These are phyloP conservation scores for Phrixothrix hirtus DNA, from an alignment of 2,888 invertebrate species.

Conservation along the genomic window DNA sequence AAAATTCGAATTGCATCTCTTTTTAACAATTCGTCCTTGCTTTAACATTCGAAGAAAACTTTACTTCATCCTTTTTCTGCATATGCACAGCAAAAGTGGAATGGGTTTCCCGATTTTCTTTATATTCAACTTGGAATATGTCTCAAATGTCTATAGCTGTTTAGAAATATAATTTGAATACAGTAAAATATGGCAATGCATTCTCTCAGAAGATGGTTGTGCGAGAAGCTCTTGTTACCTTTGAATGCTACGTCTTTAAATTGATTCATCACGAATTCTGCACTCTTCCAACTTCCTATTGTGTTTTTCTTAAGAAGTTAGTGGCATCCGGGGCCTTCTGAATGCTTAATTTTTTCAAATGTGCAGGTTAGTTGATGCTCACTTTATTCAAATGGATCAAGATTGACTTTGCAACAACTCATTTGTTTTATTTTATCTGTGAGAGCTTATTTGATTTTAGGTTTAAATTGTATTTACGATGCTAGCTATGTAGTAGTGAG, in stretches of 20 bases:
- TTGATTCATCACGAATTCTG: conserved; percentile 2
- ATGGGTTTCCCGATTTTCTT: conserved; percentile 26
- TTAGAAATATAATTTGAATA: conserved; percentile 40
- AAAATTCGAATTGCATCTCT: conserved; percentile 7
- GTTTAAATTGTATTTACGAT: no score
- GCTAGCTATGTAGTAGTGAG: no score
- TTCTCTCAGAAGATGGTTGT: conserved; percentile 14
- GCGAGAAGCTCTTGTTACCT: neutral
- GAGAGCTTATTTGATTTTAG: no score
- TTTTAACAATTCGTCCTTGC: conserved; percentile 7
- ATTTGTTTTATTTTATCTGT: no score
- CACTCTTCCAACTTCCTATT: conserved; percentile 6
- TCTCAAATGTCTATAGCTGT: conserved; percentile 42
- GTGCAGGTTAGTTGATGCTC: conserved; percentile 4
- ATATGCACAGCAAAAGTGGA: conserved; percentile 13
- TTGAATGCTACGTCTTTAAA: neutral
- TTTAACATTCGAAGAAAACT: conserved; percentile 6
- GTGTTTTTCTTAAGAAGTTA: conserved; percentile 10
- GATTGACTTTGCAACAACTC: neutral
- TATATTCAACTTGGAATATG: conserved; percentile 38
- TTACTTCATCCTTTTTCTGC: conserved; percentile 15
- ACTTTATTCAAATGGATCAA: conserved; percentile 6
- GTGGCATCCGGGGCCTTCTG: conserved; percentile 2
- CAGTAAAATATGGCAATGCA: conserved; percentile 28
- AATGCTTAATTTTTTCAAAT: conserved; percentile 7